Base-by-base conservation (phyloP, 1,140 invertebrate species). In the Rhopalosiphum maidis region DNA sequence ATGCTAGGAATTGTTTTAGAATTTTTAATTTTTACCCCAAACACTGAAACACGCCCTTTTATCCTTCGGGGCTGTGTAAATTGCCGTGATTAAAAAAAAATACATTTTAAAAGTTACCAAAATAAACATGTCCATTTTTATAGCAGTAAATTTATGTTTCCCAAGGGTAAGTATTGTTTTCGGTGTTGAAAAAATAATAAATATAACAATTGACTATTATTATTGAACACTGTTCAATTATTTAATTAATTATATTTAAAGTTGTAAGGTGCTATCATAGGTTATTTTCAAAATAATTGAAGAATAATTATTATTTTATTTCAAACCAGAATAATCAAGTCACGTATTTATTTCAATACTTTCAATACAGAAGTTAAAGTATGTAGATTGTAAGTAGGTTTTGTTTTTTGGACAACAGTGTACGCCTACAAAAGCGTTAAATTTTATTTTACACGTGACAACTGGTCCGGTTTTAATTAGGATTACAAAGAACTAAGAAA, bases 1-100 rank as follows among this genome's bases (percentile, higher is more conserved):
- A 83, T 51, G n/a, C 90, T 82, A 91, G 90, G 15, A 90, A 91
- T 91, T 91, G 35, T 91, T 91, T 91, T 91, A 41, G 60, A 91
- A 83, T 92, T 92, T 92, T 92, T 92, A 92, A 92, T 92, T 92
- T 92, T 51, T 55, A 89, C 11, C 51, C 51, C 41, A 48, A 82
- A 48, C 11, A 82, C 51, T 37, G 41, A 48, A 91, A 48, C 46
- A 82, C 8, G 4, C 68, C 77, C 22, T 43, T 83, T 43, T n/a
- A 41, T 90, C 89, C 89, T 60, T 30, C 30, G 89, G 89, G 89
- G 37, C n/a, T 4, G 15, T 22, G 25, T 23, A 68, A 90, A 68
- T 90, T 68, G 25, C 41, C 37, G 15, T 90, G 54, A 90, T 90
- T 90, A 90, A 89, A 90, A 90, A 90, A 43, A 90, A 68, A 60